Conservation (phyloP, 2,888 invertebrate genomes). For the Lepidochrysops patricia region DNA sequence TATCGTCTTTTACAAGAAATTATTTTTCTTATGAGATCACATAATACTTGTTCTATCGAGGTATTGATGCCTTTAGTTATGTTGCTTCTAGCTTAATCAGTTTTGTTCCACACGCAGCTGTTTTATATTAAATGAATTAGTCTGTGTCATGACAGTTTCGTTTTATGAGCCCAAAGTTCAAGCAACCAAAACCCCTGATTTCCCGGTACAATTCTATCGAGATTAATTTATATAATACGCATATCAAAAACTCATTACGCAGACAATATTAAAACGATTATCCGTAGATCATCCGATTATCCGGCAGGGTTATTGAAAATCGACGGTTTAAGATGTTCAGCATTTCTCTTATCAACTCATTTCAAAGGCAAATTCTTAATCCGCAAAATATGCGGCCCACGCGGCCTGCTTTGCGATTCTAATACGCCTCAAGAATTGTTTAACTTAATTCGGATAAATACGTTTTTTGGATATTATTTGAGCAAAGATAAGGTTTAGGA, state of each 20-base stretch:
- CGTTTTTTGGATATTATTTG: background rate
- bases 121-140: no score
- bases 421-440: constrained; percentile 37
- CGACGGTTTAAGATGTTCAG: constrained; percentile 42
- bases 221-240: background rate
- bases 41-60: no score
- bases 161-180: no score
- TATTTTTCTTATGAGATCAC: no score
- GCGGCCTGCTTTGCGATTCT: constrained; percentile 47
- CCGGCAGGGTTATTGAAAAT: constrained; percentile 34
- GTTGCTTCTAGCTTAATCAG: no score
- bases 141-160: no score
- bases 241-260: background rate
- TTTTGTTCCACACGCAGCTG: no score
- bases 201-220: no score
- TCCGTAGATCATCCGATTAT: constrained; percentile 3
- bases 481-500: background rate
- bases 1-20: no score
- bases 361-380: constrained; percentile 62
- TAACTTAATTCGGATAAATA: constrained; percentile 11
- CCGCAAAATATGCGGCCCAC: constrained; percentile 48
- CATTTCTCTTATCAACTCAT: constrained; percentile 49
- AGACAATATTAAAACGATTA: constrained; percentile 3
- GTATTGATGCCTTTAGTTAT: no score
- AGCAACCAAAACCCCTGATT: no score